Evolutionary conservation across 2,888 invertebrate genomes (phyloP).

Genomic region (Apocheima hispidaria): DNA sequence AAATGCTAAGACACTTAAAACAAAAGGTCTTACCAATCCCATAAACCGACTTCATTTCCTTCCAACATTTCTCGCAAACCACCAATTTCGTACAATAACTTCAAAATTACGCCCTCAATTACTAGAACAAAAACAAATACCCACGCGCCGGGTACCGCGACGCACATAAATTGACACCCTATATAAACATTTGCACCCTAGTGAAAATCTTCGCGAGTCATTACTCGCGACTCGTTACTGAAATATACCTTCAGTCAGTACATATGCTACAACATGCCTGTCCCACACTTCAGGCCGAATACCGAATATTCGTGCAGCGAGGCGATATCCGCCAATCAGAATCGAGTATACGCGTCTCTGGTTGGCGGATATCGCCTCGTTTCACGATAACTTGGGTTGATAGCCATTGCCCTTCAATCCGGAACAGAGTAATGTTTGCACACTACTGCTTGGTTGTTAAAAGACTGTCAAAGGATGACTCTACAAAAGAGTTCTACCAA

Average conservation of each 20-base stretch:
- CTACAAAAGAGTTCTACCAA: no score
- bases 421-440: no score
- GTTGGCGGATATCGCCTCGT: no score
- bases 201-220: constrained; percentile 85
- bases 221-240: constrained; percentile 64
- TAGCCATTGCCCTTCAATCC: no score
- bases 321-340: neutral
- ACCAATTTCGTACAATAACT: constrained; percentile 28
- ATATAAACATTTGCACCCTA: constrained; percentile 83
- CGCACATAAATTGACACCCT: constrained; percentile 80
- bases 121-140: constrained; percentile 52
- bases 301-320: neutral
- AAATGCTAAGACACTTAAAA: no score
- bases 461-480: no score
- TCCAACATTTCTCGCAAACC: constrained; percentile 9
- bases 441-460: no score
- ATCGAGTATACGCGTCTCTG: no score
- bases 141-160: constrained; percentile 39
- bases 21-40: neutral
- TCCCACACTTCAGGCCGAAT: neutral
- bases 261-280: neutral
- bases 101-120: constrained; percentile 36
- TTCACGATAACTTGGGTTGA: no score
- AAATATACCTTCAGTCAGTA: constrained; percentile 25
- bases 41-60: neutral